phyloP scores from a whole-genome alignment of 2,113 vertebrate species.

The Varanus komodoensis region DNA sequence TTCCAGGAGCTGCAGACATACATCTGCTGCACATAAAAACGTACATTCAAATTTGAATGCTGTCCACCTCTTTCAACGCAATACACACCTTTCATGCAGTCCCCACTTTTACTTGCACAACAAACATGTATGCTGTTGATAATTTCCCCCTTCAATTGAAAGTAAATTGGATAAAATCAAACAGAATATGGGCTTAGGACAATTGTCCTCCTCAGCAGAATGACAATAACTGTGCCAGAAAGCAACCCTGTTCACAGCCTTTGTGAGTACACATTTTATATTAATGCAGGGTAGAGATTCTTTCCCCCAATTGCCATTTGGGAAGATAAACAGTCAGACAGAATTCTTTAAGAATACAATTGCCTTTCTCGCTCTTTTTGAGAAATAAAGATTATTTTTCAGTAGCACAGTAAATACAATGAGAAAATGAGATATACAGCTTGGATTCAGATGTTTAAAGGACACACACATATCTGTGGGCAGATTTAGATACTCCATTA shows the following conservation, averaged over 20 bases:
- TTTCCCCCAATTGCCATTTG: neutral
- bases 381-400: constrained; percentile 32
- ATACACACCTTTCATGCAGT: neutral
- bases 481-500: constrained; percentile 25
- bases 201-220: neutral
- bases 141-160: neutral
- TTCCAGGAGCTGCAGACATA: neutral
- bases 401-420: constrained; percentile 30
- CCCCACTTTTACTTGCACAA: too few relatives aligned
- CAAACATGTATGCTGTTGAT: neutral
- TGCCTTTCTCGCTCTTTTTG: constrained; percentile 24
- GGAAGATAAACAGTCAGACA: neutral
- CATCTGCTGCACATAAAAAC: neutral
- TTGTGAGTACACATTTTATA: constrained; percentile 11
- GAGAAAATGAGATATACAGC: constrained; percentile 23
- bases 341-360: constrained; percentile 15
- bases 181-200: neutral
- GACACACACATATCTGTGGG: neutral
- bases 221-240: neutral
- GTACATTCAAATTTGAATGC: neutral
- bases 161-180: neutral
- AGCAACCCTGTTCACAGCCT: neutral
- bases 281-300: neutral
- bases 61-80: too few relatives aligned
- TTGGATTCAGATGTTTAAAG: constrained; percentile 48